These are phyloP conservation scores for Ginglymostoma cirratum DNA, from an alignment of 2,113 vertebrate genomes.

Conservation along the genomic window DNA sequence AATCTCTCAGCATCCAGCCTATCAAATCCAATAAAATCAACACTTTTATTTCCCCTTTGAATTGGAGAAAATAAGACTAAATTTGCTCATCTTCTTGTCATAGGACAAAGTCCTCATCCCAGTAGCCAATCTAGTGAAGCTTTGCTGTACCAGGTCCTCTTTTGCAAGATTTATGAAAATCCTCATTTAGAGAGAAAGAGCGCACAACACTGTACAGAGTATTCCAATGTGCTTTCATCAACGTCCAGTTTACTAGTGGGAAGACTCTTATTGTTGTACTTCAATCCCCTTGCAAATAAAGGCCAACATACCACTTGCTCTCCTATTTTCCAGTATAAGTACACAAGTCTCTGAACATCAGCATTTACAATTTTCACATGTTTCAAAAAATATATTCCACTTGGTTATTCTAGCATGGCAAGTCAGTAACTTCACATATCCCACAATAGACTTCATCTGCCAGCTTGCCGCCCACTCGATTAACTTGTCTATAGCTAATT, in stretches of 20 bases:
- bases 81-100: not conserved
- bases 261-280: not conserved
- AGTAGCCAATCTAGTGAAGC: not conserved
- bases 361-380: not conserved
- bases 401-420: not conserved
- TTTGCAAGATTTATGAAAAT: not conserved
- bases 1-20: not conserved
- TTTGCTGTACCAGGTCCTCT: not conserved
- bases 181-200: not conserved
- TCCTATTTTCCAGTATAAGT: not conserved
- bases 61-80: not conserved
- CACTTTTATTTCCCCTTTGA: not conserved
- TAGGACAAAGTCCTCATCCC: not conserved
- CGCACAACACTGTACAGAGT: too few relatives aligned
- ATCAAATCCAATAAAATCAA: not conserved
- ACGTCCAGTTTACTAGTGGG: too few relatives aligned
- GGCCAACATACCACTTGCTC: not conserved
- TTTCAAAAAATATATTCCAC: not conserved
- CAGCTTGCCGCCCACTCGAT: not conserved
- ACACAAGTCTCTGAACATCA: not conserved
- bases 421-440: not conserved
- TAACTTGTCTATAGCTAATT: not conserved
- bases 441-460: not conserved
- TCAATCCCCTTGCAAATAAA: not conserved
- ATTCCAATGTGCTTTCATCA: too few relatives aligned